Base-by-base conservation (phyloP, 2,888 invertebrate species). In the Hipparchia semele region DNA sequence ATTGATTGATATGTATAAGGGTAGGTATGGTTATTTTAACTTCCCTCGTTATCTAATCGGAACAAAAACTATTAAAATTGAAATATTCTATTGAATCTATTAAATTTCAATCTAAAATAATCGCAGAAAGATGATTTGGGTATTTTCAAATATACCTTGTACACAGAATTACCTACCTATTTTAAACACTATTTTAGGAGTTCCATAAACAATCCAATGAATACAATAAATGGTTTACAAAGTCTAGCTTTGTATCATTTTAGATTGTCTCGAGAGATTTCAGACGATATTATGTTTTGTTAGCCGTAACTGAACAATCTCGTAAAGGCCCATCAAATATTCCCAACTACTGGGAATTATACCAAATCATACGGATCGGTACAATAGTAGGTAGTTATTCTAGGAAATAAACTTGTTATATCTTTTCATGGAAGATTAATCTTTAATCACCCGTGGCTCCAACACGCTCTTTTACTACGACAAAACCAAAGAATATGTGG, bases 261-360 rank as follows among this genome's bases (percentile, higher is more conserved):
- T 65, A 12, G 65, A 12, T 65, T 53, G 65, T 53, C 53, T 53
- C 51, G 6, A 33, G 65, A 53, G 65, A 65, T 53, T 12, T 33
- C 3, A 3, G 23, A 9, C 53, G 53, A 53, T 53, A 12, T 12
- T 53, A 12, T 12, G 12, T 33, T 53, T 49, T 39, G 23, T 7
- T 10, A 33, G 51, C 33, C 7, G 65, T 6, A 65, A 12, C 33
- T 7, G 51, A 51, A 13, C 6, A n/a, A 10, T 46, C 6, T 39
- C 12, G 46, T 49, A 49, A 9, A 46, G 45, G n/a, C n/a, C 46
- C 23, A 13, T 39, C 39, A 45, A 12, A n/a, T n/a, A 46, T 46
- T 23, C 10, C 33, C 5, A 53, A 53, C 65, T 64, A 23, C 9
- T 33, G 53, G 65, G 53, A 53, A 33, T 65, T 51, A 33, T 33